A percentile compares a stretch with the other conserved stretches of the same genome.
These are phyloP conservation scores for Mobula birostris DNA, from an alignment of 2,113 vertebrate genomes.

Conservation along the genomic window DNA sequence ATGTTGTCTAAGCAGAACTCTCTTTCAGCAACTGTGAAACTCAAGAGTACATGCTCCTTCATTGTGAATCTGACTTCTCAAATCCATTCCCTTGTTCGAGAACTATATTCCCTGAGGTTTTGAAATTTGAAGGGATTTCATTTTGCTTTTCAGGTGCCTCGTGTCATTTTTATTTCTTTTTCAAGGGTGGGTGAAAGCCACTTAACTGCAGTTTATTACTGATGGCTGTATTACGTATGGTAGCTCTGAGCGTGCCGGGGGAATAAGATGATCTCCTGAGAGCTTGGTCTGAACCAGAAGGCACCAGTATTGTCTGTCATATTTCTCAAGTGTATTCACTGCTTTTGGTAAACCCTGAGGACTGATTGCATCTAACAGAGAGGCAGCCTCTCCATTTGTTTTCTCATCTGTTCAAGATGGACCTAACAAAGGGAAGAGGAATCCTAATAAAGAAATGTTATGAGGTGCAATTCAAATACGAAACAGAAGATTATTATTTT, in stretches of 20 bases:
- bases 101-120: background rate
- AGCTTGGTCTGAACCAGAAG: background rate
- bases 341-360: background rate
- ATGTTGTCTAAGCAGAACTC: constrained; percentile 18
- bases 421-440: background rate
- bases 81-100: background rate
- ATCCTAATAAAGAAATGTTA: constrained; percentile 1
- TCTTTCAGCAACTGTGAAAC: constrained; percentile 28
- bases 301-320: background rate
- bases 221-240: background rate
- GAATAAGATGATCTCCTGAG: background rate
- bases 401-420: background rate
- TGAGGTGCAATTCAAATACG: background rate
- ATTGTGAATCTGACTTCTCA: constrained; percentile 7
- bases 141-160: constrained; percentile 17
- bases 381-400: background rate
- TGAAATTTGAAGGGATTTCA: background rate
- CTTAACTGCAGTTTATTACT: background rate
- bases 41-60: background rate
- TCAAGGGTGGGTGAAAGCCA: background rate
- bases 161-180: constrained; percentile 9
- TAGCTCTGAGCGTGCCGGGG: background rate
- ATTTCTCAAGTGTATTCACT: background rate
- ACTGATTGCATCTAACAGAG: background rate
- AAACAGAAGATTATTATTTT: background rate